Evolutionary conservation across 2,113 vertebrate genomes (phyloP), one percentile per base, ranked within the genome.

Genomic region (Tetrax tetrax): DNA sequence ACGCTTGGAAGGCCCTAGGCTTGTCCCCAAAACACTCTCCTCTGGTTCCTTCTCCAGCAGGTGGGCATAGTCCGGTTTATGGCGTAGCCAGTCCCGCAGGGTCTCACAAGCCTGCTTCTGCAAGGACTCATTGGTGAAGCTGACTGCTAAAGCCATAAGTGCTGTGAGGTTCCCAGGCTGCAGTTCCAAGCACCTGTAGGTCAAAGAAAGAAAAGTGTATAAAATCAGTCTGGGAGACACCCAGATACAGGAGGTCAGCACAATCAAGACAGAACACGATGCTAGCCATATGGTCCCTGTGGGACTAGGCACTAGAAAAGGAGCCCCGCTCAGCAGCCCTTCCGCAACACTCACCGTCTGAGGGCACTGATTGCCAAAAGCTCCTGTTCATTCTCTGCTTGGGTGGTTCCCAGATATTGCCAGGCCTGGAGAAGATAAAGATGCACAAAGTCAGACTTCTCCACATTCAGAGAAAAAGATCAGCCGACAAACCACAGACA

Each of bases 311-410:
- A 43, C 28, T 25, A 65, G 37, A 68, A 38, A 64, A 69, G 31
- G 20, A 87, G 35, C 6, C 50, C 16, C 0, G 4, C n/a, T 48
- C 60, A 68, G 70, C 20, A 78, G 70, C 80, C 57, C 43, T 92
- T 93, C 50, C 11, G 47, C 37, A 41, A 56, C 43, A 97, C 98
- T 98, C 87, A 99, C 99, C 98, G 99, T 96, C 99, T 98, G 96
- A 99, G 99, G 24, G 99, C 99, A 9, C 99, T 99, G 98, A 99
- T 99, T 10, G 99, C 99, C 45, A 99, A 98, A 75, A 99, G 99
- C 83, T 99, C 99, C 83, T 99, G 99, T 33, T 99, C 99, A 3
- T 99, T 99, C 97, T 99, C 99, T 53, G 99, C 99, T 96, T 99
- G 99, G 47, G 99, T 99, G 37, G 99, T 99, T 78, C 99, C 99